phyloP scores from a whole-genome alignment of 1,140 invertebrate genomes.

The Colletes gigas region DNA sequence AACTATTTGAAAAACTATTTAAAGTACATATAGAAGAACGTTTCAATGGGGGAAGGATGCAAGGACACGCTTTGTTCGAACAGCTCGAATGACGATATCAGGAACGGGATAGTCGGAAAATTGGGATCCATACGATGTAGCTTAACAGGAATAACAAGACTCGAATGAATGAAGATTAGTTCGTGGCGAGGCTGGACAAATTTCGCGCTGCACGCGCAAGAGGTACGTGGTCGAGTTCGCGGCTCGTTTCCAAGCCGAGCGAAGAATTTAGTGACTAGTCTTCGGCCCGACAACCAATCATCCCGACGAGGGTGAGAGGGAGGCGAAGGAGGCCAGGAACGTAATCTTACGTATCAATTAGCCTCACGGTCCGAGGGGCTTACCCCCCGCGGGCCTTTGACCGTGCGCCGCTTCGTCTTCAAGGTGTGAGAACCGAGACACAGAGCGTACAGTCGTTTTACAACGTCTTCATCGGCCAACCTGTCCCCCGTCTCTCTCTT shows the following conservation, averaged over 20 bases:
- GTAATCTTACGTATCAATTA: constrained; percentile 82
- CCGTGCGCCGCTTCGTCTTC: constrained; percentile 77
- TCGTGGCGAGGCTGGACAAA: not conserved
- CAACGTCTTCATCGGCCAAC: constrained; percentile 73
- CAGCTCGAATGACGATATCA: too few relatives aligned
- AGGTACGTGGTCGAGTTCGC: constrained; percentile 2
- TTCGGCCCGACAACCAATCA: constrained; percentile 70
- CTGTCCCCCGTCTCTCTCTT: constrained; percentile 15
- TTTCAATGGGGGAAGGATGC: too few relatives aligned
- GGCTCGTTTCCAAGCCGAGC: constrained; percentile 49
- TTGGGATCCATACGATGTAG: too few relatives aligned
- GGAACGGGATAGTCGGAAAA: too few relatives aligned
- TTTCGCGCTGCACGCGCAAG: not conserved
- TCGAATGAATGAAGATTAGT: not conserved
- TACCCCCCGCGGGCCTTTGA: constrained; percentile 82
- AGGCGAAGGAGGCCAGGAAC: constrained; percentile 65
- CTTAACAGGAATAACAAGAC: too few relatives aligned
- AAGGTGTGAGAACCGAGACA: constrained; percentile 79
- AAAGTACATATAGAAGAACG: too few relatives aligned
- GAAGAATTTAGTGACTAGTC: constrained; percentile 72
- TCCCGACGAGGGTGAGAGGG: constrained; percentile 45
- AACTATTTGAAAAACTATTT: too few relatives aligned
- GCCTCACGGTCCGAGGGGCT: constrained; percentile 79
- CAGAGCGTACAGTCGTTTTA: constrained; percentile 65
- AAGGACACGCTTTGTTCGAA: too few relatives aligned